Conservation (phyloP, 2,113 vertebrate genomes). For the Dipodomys merriami region DNA sequence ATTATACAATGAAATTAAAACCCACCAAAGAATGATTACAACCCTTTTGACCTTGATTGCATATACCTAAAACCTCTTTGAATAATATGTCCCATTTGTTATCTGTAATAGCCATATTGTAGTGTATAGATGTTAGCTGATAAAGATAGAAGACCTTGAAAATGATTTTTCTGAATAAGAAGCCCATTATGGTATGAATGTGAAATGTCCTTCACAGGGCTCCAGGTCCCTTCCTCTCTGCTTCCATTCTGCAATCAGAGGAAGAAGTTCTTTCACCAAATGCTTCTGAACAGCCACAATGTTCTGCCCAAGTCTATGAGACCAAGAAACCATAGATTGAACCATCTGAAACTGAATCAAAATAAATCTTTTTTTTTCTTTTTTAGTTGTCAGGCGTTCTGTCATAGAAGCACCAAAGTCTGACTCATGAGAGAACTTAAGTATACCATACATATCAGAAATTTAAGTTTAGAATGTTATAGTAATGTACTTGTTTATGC, state of each 20-base stretch:
- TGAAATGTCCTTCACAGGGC: too few relatives aligned
- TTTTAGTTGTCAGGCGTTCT: too few relatives aligned
- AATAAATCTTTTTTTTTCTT: too few relatives aligned
- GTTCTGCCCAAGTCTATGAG: too few relatives aligned
- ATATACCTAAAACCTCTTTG: slow-evolving; percentile 32
- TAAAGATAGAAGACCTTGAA: slow-evolving; percentile 40
- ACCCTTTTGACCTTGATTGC: neutral
- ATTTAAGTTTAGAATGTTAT: neutral
- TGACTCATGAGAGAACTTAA: neutral
- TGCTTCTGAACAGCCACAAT: too few relatives aligned
- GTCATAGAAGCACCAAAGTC: too few relatives aligned
- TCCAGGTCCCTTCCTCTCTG: too few relatives aligned
- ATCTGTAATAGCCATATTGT: neutral
- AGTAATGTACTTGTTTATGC: neutral
- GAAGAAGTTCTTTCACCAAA: too few relatives aligned
- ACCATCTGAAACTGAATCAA: too few relatives aligned
- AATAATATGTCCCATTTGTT: neutral
- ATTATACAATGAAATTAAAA: slow-evolving; percentile 25
- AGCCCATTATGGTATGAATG: too few relatives aligned
- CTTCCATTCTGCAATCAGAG: too few relatives aligned
- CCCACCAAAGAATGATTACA: neutral
- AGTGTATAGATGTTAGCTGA: neutral
- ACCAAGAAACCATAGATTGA: too few relatives aligned
- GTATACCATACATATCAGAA: neutral
- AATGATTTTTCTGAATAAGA: slow-evolving; percentile 18